Evolutionary conservation across 2,797 vertebrate species (phyloP).

Genomic region (Benthosema pterotum): DNA sequence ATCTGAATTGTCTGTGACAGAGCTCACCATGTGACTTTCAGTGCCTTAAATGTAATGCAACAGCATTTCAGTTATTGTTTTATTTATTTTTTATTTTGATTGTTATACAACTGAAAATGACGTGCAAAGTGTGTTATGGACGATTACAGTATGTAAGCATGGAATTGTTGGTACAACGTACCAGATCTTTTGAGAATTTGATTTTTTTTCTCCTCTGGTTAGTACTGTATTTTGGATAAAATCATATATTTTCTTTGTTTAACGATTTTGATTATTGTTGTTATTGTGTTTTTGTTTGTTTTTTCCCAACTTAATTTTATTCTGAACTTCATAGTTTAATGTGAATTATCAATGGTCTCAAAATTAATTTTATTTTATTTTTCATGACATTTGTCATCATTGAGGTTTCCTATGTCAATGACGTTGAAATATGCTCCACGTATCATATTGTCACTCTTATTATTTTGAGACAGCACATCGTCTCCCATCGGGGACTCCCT

Average conservation of each 20-base stretch:
- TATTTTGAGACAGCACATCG: no score
- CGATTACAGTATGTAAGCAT: slow-evolving; percentile 26
- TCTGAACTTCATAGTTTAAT: not conserved
- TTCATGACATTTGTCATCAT: slow-evolving; percentile 72
- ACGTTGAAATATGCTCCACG: not conserved
- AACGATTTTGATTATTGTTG: slow-evolving; percentile 17
- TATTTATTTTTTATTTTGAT: slow-evolving; percentile 62
- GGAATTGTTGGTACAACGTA: no score
- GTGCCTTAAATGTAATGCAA: slow-evolving; percentile 72
- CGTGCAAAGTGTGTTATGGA: slow-evolving; percentile 55
- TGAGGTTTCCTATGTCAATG: slow-evolving; percentile 36
- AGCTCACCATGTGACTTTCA: slow-evolving; percentile 65
- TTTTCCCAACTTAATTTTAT: not conserved
- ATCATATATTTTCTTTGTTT: no score
- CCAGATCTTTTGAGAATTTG: no score
- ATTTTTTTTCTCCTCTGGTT: slow-evolving; percentile 17
- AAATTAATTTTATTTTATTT: slow-evolving; percentile 33
- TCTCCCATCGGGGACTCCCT: slow-evolving; percentile 1
- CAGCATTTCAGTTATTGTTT: slow-evolving; percentile 63
- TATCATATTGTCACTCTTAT: no score
- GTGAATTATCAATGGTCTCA: slow-evolving; percentile 15
- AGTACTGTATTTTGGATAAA: slow-evolving; percentile 12
- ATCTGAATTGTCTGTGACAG: slow-evolving; percentile 76
- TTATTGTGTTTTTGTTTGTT: slow-evolving; percentile 13
- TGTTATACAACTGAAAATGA: slow-evolving; percentile 69